These are phyloP conservation scores for Fabriciana adippe DNA, from an alignment of 2,888 invertebrate genomes.

Conservation along the genomic window DNA sequence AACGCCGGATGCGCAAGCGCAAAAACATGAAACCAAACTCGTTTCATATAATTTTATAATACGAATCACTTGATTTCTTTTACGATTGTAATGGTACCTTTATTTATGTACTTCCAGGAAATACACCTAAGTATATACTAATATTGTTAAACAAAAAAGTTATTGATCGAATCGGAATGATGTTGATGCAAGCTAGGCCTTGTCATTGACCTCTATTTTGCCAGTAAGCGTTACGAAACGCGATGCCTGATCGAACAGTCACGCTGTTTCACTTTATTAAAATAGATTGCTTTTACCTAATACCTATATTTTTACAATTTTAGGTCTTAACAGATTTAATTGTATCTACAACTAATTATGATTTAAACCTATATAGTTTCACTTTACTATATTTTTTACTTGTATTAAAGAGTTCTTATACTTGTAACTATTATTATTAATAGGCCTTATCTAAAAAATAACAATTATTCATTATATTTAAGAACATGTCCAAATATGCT, in stretches of 20 bases:
- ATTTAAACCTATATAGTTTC: no score
- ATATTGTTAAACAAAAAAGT: slow-evolving; percentile 43
- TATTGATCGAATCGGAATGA: slow-evolving; percentile 52
- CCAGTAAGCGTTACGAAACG: slow-evolving; percentile 67
- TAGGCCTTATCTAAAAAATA: no score
- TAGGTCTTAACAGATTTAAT: background rate
- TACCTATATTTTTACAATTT: background rate
- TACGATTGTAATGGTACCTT: slow-evolving; percentile 37
- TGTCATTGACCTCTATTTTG: slow-evolving; percentile 81
- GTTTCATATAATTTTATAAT: slow-evolving; percentile 46
- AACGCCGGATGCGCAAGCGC: slow-evolving; percentile 46
- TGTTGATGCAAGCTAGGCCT: slow-evolving; percentile 67
- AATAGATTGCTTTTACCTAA: slow-evolving; percentile 1
- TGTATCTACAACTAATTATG: no score
- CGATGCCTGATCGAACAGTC: slow-evolving; percentile 64
- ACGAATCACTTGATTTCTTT: slow-evolving; percentile 41
- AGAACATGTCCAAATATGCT: background rate
- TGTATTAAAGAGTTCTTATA: no score
- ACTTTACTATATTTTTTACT: no score
- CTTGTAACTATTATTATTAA: no score
- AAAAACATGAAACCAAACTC: slow-evolving; percentile 52
- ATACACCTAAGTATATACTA: slow-evolving; percentile 33
- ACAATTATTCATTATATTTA: no score
- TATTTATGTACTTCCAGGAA: slow-evolving; percentile 43
- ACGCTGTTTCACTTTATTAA: slow-evolving; percentile 47